A percentile compares a stretch with the other conserved stretches of the same genome.
These are phyloP conservation scores for Zosterops hypoxanthus DNA, from an alignment of 2,113 vertebrate species.

Conservation along the genomic window DNA sequence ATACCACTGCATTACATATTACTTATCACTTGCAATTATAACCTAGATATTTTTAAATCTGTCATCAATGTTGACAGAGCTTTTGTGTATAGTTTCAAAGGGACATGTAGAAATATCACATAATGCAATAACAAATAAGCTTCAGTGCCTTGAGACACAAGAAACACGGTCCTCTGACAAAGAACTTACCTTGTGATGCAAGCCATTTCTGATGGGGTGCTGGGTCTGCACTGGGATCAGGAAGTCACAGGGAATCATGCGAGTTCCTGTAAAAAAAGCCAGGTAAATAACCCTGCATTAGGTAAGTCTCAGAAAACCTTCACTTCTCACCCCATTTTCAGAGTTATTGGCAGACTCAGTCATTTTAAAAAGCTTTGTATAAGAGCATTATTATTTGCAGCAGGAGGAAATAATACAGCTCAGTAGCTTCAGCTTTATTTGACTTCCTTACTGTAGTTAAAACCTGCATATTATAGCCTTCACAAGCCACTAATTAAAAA, in stretches of 20 bases:
- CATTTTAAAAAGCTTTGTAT: neutral
- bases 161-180: neutral
- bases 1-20: neutral
- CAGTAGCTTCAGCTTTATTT: neutral
- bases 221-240: conserved; percentile 93
- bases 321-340: neutral
- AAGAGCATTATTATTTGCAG: neutral
- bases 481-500: neutral
- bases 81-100: neutral
- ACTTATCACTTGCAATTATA: neutral
- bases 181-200: conserved; percentile 89
- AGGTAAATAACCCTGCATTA: neutral
- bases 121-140: neutral
- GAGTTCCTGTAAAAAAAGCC: conserved; percentile 80
- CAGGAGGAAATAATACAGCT: neutral
- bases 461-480: neutral
- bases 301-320: neutral
- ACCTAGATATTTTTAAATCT: neutral
- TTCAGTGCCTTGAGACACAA: neutral
- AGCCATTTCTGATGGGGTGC: conserved; percentile 88
- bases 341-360: neutral
- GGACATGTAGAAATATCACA: neutral
- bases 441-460: neutral
- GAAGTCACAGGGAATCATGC: conserved; percentile 95
- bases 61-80: neutral